A percentile compares a stretch with the other conserved stretches of the same genome.
phyloP scores from a whole-genome alignment of 2,888 invertebrate species.

The Agrotis exclamationis region DNA sequence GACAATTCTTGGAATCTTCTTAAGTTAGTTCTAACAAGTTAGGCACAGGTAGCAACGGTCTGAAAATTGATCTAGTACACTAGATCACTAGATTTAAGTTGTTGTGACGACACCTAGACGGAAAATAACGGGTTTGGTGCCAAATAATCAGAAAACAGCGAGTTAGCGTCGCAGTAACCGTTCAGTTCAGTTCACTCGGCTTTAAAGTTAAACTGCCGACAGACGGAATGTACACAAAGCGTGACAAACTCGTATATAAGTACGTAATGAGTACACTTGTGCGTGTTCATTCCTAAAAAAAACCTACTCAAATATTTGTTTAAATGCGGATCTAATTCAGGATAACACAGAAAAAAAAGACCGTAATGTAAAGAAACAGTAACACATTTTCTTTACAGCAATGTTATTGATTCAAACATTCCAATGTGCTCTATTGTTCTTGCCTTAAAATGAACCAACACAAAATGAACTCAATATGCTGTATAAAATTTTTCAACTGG shows the following conservation, averaged over 20 bases:
- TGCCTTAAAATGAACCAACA: no score
- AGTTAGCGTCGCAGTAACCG: slow-evolving; percentile 77
- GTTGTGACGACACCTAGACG: slow-evolving; percentile 71
- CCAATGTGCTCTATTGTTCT: background rate
- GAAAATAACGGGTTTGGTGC: slow-evolving; percentile 82
- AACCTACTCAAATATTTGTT: background rate
- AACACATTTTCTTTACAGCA: background rate
- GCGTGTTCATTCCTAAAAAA: slow-evolving; percentile 34
- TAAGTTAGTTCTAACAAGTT: slow-evolving; percentile 21
- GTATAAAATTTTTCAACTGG: no score
- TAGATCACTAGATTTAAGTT: slow-evolving; percentile 46
- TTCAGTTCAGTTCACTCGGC: slow-evolving; percentile 77
- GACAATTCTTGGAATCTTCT: slow-evolving; percentile 7
- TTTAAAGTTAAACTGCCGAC: slow-evolving; percentile 75
- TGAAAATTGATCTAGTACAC: slow-evolving; percentile 59
- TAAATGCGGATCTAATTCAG: background rate
- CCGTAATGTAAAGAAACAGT: background rate
- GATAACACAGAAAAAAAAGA: slow-evolving; percentile 6
- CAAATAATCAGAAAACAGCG: slow-evolving; percentile 85
- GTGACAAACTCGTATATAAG: slow-evolving; percentile 77
- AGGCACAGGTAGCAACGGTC: slow-evolving; percentile 38
- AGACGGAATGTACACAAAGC: slow-evolving; percentile 75
- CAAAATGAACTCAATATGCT: no score
- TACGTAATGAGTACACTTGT: slow-evolving; percentile 70
- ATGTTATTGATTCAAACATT: background rate